Evolutionary conservation across 2,888 invertebrate genomes (phyloP).

Genomic region (Philaethria dido): DNA sequence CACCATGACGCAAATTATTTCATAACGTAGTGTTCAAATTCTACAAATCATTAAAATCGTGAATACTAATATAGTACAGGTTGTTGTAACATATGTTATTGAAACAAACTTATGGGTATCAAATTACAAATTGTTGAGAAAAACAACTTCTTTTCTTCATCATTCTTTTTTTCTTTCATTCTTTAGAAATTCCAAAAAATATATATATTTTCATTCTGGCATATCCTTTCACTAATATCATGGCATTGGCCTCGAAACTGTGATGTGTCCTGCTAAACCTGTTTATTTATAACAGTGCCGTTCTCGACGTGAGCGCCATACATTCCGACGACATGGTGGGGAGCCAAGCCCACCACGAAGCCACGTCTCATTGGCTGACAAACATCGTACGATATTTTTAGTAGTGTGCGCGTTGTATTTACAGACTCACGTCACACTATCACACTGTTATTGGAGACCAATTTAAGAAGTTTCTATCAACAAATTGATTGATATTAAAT

Average conservation of each 20-base stretch:
- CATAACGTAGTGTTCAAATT: neutral
- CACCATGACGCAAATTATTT: neutral
- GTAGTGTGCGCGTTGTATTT: conserved; percentile 60
- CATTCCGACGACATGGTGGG: conserved; percentile 76
- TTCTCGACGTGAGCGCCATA: conserved; percentile 64
- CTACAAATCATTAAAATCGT: too few relatives aligned
- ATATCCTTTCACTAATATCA: conserved; percentile 50
- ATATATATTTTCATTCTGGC: neutral
- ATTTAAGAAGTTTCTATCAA: conserved; percentile 67
- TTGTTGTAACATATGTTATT: neutral
- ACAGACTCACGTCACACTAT: conserved; percentile 54
- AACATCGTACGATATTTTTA: conserved; percentile 76
- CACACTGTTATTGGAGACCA: conserved; percentile 68
- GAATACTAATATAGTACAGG: neutral
- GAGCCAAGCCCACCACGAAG: conserved; percentile 79
- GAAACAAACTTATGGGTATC: neutral
- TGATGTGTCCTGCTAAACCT: conserved; percentile 65
- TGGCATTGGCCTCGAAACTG: conserved; percentile 68
- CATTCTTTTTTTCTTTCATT: too few relatives aligned
- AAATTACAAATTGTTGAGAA: conserved; percentile 2
- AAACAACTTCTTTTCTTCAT: neutral
- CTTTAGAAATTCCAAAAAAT: conserved; percentile 8
- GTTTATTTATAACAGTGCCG: conserved; percentile 81
- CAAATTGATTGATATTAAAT: conserved; percentile 61
- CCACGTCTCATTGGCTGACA: conserved; percentile 65